Percentiles rank a stretch among this genome's conserved stretches.
Evolutionary conservation across 2,888 invertebrate species (phyloP).

Genomic region (Euclidia mi): DNA sequence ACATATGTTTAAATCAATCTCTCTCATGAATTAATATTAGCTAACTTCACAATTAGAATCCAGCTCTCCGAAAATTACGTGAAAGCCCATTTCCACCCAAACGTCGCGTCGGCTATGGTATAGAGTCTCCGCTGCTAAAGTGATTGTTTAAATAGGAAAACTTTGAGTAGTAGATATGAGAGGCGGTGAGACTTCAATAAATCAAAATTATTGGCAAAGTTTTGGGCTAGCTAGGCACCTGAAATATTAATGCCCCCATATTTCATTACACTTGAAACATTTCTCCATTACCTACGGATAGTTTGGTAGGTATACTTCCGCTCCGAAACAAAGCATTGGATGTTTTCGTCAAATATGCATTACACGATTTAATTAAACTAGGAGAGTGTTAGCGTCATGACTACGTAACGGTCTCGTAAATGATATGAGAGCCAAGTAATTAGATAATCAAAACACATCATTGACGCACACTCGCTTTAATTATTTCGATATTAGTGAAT

Average conservation of each 20-base stretch:
- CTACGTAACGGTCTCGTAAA: slow-evolving; percentile 5
- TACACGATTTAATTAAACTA: slow-evolving; percentile 47
- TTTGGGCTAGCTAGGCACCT: slow-evolving; percentile 72
- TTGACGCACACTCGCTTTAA: slow-evolving; percentile 1
- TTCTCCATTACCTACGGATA: slow-evolving; percentile 68
- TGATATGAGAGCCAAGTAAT: background rate
- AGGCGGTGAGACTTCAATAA: slow-evolving; percentile 72
- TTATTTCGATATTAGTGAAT: background rate
- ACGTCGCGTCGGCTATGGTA: slow-evolving; percentile 28
- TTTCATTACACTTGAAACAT: slow-evolving; percentile 72
- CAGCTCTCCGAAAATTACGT: slow-evolving; percentile 28
- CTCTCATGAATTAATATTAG: slow-evolving; percentile 14
- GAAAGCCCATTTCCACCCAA: slow-evolving; percentile 31
- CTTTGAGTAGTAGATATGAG: slow-evolving; percentile 70
- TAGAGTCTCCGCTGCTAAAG: slow-evolving; percentile 37
- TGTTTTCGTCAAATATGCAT: slow-evolving; percentile 43
- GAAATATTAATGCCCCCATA: slow-evolving; percentile 75
- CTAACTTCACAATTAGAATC: slow-evolving; percentile 26
- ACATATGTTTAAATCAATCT: slow-evolving; percentile 8
- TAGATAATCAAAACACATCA: slow-evolving; percentile 4
- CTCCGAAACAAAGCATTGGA: slow-evolving; percentile 36
- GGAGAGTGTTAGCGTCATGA: slow-evolving; percentile 6
- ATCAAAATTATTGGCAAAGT: slow-evolving; percentile 82
- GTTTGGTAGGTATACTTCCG: slow-evolving; percentile 54
- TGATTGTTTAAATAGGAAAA: slow-evolving; percentile 75